Evolutionary conservation across 2,113 vertebrate genomes (phyloP), one percentile per base, ranked within the genome.

Genomic region (Heliornis fulica): DNA sequence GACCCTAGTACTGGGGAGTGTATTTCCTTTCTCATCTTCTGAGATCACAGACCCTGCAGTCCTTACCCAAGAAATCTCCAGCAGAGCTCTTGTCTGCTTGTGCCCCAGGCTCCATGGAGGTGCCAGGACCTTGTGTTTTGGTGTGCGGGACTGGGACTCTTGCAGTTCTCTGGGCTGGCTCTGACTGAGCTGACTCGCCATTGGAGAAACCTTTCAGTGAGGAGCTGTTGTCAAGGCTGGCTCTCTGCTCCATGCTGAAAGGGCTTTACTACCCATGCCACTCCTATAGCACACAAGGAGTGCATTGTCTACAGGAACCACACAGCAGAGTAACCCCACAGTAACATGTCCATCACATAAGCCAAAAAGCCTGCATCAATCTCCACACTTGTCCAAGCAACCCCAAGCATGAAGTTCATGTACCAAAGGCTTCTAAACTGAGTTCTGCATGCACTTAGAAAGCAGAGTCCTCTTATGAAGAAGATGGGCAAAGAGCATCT

Each of bases 21-120:
- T 8, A 53, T 31, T 34, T 84, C 64, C 54, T 77, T 64, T 51
- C 60, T 60, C 48, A 8, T 70, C 31, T 68, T 70, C 88, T 69
- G 76, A 74, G 19, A 51, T 74, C 34, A 51, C 43, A 60, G 16
- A 20, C 38, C 25, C 41, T 75, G 18, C 60, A 79, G 28, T 68
- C 53, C 53, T 38, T 60, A 32, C 15, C 56, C 2, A 1, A 32
- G 40, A 89, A 64, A 83, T 60, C 53, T 82, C 80, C 74, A 94
- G 83, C 77, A 90, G 89, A 70, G 71, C 10, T 94, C 71, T 68
- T n/a, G 0, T 94, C 93, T 96, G 93, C 60, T 72, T 60, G 56
- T 56, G 82, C 38, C 34, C 29, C 80, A 71, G 76, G 21, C 26
- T 89, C 66, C 56, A 15, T 0, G 2, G 32, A 51, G 26, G 29